phyloP scores from a whole-genome alignment of 2,888 invertebrate species.

The Yponomeuta plumbellus region DNA sequence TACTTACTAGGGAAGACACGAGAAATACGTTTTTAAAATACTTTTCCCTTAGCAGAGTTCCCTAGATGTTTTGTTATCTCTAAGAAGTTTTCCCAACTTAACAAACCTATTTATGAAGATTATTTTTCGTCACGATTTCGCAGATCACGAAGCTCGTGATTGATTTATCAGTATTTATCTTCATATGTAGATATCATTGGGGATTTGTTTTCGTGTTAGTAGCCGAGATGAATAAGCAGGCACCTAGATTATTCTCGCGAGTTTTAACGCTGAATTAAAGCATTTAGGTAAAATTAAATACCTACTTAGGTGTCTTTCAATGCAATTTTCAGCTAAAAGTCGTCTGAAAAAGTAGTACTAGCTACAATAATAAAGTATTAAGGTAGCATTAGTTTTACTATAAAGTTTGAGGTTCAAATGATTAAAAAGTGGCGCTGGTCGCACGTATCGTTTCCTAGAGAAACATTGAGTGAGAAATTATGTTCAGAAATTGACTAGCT shows the following conservation, averaged over 20 bases:
- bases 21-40: neutral
- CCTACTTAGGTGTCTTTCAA: no score
- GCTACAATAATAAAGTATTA: neutral
- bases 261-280: neutral
- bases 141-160: neutral
- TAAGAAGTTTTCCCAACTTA: neutral
- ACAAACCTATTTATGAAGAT: no score
- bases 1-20: no score
- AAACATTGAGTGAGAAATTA: conserved; percentile 27
- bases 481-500: neutral
- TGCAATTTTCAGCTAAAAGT: no score
- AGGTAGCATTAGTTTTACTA: neutral
- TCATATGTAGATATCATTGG: neutral
- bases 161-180: neutral
- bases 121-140: no score
- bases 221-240: neutral
- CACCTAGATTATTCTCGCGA: neutral
- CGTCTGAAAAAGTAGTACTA: no score
- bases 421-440: conserved; percentile 46
- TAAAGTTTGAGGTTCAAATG: neutral
- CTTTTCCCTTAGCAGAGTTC: neutral
- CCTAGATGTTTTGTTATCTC: neutral
- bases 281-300: neutral
- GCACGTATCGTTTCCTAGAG: conserved; percentile 41
- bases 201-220: neutral